Evolutionary conservation across 2,797 vertebrate species (phyloP).

Genomic region (Apogon hyalosoma): DNA sequence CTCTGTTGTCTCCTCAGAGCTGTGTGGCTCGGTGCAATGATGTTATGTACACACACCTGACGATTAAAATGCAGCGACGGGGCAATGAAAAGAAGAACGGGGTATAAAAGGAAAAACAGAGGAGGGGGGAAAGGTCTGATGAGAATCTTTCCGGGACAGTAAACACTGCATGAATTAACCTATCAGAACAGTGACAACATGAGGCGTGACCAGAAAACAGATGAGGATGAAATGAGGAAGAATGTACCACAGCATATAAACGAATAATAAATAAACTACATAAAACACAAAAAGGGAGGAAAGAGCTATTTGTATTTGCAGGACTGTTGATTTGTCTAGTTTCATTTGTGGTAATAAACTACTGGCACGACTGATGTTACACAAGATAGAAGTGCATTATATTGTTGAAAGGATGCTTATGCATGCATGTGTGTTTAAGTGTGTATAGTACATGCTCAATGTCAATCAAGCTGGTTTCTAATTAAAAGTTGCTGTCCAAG

Average conservation of each 20-base stretch:
- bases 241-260: not conserved
- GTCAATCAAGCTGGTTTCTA: constrained; percentile 85
- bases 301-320: constrained; percentile 3
- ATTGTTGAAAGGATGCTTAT: constrained; percentile 50
- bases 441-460: constrained; percentile 51
- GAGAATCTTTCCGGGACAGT: constrained; percentile 71
- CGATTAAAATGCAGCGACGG: constrained; percentile 68
- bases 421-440: constrained; percentile 44
- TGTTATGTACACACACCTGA: constrained; percentile 78
- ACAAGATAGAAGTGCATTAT: constrained; percentile 5
- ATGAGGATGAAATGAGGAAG: constrained; percentile 32
- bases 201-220: constrained; percentile 53
- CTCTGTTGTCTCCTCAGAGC: constrained; percentile 44
- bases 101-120: constrained; percentile 41
- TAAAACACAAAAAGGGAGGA: not conserved
- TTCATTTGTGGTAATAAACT: constrained; percentile 5
- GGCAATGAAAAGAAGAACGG: constrained; percentile 30
- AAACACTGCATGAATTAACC: constrained; percentile 78
- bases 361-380: constrained; percentile 6
- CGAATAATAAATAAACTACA: not conserved
- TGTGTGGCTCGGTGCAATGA: constrained; percentile 43
- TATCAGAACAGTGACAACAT: constrained; percentile 64
- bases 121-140: constrained; percentile 60
- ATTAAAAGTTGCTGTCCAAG: constrained; percentile 85
- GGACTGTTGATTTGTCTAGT: not conserved